Evolutionary conservation across 2,113 vertebrate species (phyloP), one percentile per base, ranked within the genome.

Genomic region (Theropithecus gelada): DNA sequence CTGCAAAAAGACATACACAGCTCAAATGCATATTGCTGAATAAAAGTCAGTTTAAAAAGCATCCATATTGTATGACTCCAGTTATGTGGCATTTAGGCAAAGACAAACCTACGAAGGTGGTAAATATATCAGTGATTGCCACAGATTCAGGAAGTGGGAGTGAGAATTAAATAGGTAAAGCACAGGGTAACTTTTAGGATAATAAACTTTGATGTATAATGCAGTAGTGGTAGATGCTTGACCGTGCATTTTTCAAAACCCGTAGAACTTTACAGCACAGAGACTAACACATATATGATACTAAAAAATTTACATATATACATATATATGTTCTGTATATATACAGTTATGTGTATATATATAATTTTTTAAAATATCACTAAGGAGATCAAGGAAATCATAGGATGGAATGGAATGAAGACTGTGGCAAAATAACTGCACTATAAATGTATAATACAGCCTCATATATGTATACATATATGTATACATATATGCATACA

Each of bases 371-470:
- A 27, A 52, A 30, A 79, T 17, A 30, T 79, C 45, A 52, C 35
- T 79, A 35, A 52, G 43, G 43, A 35, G 48, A 3, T 35, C 16
- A 35, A 50, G 30, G 16, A 32, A 52, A 32, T 20, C 4, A 20
- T 4, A 20, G 45, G 45, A 52, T 35, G 30, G 30, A 50, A 50
- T 35, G 45, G 17, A 50, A 52, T 50, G 30, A 52, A 35, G 45
- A 52, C 2, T 5, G 76, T 5, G 76, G 3, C 8, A 45, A 4
- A 35, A 22, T 5, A n/a, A 6, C 0, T 30, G 7, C 3, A 7
- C 16, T 70, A 6, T 25, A 10, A 50, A 32, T 30, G 32, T 32
- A 4, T 12, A 18, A 12, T 4, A 11, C 16, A 5, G 14, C 8
- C 59, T 32, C 48, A 45, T 45, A 45, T 45, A 12, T 45, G 45